Base-by-base conservation (phyloP, 2,888 invertebrate genomes). In the Uloborus plumipes region DNA sequence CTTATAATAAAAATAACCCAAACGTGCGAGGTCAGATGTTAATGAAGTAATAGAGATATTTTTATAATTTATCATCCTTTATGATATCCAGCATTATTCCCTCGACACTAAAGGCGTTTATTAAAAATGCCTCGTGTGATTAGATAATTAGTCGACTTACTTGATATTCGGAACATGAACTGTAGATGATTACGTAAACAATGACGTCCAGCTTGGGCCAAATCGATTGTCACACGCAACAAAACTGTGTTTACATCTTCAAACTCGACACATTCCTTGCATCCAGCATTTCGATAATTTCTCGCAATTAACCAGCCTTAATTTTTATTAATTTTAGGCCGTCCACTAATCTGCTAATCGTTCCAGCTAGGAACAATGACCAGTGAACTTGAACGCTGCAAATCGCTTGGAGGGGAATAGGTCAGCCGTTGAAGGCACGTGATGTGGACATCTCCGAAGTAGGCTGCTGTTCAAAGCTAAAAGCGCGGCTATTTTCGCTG, bases 21-120 rank as follows among this genome's bases (percentile, higher is more conserved):
- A 69, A 81, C 65, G 62, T 65, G 74, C 55, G 55, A 69, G 80
- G 80, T 81, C 69, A 81, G 69, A 81, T 74, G 80, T 81, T 81
- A 81, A 81, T 81, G 80, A 81, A 81, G 80, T 74, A 81, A 81
- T 81, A 58, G 80, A 74, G 80, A 69, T 81, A 70, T 74, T 81
- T 81, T 74, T 81, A 70, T 81, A 81, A 81, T 81, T 81, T 73
- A 81, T 81, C 80, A 81, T 65, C 69, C 65, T 81, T 81, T 81
- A 74, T 70, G 80, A 74, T 81, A 74, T 81, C 67, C 74, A 49
- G 74, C 50, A 81, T 81, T 81, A 81, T 81, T 81, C 74, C 53
- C 80, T 70, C 70, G 80, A 81, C 80, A 81, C 80, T 55, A 65
- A 74, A 81, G 74, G 74, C 74, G 80, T 81, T 81, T 81, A 81